Conservation (phyloP, 92 coral and sea anemone species). For the Meandrina meandrites region DNA sequence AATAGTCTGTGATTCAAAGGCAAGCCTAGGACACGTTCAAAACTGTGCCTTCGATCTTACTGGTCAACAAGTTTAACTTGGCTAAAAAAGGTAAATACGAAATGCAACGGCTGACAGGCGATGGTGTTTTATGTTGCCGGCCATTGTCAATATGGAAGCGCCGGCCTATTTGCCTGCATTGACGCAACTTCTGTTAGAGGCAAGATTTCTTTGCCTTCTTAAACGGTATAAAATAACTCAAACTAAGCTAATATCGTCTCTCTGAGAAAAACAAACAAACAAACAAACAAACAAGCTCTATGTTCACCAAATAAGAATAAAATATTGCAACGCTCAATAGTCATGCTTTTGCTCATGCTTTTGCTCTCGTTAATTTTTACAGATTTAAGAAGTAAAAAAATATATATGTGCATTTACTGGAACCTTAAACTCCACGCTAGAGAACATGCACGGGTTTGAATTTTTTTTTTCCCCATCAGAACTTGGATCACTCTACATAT, state of each 20-base stretch:
- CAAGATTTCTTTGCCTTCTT: not conserved
- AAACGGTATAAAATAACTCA: not conserved
- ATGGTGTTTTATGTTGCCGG: not conserved
- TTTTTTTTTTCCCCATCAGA: not conserved
- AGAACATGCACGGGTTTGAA: not conserved
- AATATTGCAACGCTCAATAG: not conserved
- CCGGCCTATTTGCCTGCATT: not conserved
- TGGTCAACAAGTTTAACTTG: not conserved
- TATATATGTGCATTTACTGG: not conserved
- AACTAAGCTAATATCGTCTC: not conserved
- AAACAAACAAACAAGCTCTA: no score
- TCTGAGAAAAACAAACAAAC: not conserved
- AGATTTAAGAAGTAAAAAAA: no score
- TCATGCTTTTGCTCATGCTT: not conserved
- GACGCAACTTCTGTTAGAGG: not conserved
- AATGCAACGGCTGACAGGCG: not conserved
- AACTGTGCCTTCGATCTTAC: not conserved
- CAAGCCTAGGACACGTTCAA: not conserved
- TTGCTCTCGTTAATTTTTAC: no score
- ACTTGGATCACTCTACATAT: not conserved
- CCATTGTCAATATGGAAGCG: not conserved
- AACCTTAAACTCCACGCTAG: not conserved
- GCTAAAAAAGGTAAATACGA: not conserved
- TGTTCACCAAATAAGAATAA: not conserved
- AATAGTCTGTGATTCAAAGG: not conserved